Evolutionary conservation across 2,888 invertebrate species (phyloP).

Genomic region (Athripsodes cinereus): DNA sequence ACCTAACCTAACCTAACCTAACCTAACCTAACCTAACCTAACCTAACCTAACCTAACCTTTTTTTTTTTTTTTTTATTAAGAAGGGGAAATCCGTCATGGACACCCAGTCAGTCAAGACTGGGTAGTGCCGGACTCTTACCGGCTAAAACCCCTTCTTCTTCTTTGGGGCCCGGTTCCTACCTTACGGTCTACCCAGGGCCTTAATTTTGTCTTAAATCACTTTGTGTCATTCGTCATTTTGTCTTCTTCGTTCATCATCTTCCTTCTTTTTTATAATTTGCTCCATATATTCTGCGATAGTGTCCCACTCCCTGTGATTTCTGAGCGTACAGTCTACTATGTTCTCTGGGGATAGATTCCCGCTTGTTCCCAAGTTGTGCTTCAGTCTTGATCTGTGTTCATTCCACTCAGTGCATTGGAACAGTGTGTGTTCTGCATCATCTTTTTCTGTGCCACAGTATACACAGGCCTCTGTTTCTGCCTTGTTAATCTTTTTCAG

Average conservation of each 20-base stretch:
- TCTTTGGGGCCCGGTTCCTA: not conserved
- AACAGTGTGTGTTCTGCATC: too few species aligned
- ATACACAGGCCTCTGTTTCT: too few species aligned
- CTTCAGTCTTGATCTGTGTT: too few species aligned
- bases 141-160: not conserved
- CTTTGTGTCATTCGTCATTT: too few species aligned
- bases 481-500: too few species aligned
- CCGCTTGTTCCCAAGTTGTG: too few species aligned
- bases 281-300: too few species aligned
- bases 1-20: conserved; percentile 16
- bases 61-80: not conserved
- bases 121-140: conserved; percentile 4
- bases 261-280: not conserved
- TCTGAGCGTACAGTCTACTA: too few species aligned
- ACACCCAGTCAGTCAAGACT: not conserved
- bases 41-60: conserved; percentile 14
- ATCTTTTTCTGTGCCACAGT: too few species aligned
- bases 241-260: not conserved
- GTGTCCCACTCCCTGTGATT: not conserved
- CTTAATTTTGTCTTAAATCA: too few species aligned
- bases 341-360: too few species aligned
- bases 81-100: conserved; percentile 1
- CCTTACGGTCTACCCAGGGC: not conserved
- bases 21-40: conserved; percentile 17
- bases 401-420: too few species aligned